Evolutionary conservation across 2,797 vertebrate genomes (phyloP), one percentile per base, ranked within the genome.

Genomic region (Borostomias antarcticus): DNA sequence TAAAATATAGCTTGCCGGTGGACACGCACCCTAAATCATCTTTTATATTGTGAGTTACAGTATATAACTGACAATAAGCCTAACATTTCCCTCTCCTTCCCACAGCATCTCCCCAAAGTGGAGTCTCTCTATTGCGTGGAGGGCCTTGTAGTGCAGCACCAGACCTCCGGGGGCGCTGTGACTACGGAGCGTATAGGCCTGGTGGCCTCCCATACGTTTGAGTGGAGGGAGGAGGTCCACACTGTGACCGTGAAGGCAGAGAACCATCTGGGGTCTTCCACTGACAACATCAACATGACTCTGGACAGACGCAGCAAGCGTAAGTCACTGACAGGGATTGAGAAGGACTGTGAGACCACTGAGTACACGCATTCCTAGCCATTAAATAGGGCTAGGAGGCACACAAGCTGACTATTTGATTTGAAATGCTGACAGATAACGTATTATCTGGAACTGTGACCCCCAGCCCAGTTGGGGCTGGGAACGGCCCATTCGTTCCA

Each of bases 181-280:
- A 89, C 76, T 80, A 84, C 78, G n/a, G 77, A 92, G 23, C 56
- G 48, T 25, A 85, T 92, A 0, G 85, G 85, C 40, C 76, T 77
- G 57, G 77, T 72, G 19, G 92, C 93, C 8, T 88, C 77, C 23
- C 92, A 91, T 81, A 94, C 89, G 0, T 97, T 98, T 37, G 78
- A 86, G 0, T 95, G 95, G 95, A 77, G 78, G 17, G 91, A 91
- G 21, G 87, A 86, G 37, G 71, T 63, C 0, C 94, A 95, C 15
- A 92, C 86, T 0, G 11, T 99, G 57, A 95, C 92, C 0, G 73
- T 99, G 45, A 61, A 92, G 72, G 94, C 96, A 29, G 65, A 88
- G 85, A 99, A 99, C 53, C 93, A 91, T n/a, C 1, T 95, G 32
- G 97, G 97, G 1, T 76, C 78, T 68, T 99, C 97, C 1, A 47